Evolutionary conservation across 1,140 invertebrate genomes (phyloP).

Genomic region (fruit fly (Drosophila melanogaster)): DNA sequence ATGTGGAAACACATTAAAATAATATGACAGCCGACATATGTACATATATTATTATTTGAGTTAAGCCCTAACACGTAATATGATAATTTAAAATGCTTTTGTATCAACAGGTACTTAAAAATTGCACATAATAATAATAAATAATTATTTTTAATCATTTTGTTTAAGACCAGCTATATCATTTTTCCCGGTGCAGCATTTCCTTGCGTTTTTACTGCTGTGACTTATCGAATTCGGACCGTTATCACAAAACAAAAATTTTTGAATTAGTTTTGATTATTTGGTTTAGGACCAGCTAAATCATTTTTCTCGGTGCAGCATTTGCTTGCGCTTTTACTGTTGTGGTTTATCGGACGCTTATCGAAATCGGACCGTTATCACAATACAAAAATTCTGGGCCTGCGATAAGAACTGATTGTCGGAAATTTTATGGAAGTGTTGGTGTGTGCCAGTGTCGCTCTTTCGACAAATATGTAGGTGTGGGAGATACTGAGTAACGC

Average conservation of each 20-base stretch:
- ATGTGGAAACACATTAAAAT: too few species aligned
- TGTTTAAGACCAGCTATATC: too few species aligned
- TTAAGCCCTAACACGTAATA: too few species aligned
- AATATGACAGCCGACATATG: too few species aligned
- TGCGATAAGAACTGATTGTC: slow-evolving; percentile 68
- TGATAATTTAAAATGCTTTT: too few species aligned
- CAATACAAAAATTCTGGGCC: slow-evolving; percentile 61
- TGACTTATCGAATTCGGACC: slow-evolving; percentile 46
- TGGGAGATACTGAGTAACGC: slow-evolving; percentile 26
- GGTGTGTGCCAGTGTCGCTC: slow-evolving; percentile 25
- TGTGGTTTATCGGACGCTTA: slow-evolving; percentile 39
- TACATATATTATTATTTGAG: too few species aligned
- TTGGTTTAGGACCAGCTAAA: neutral
- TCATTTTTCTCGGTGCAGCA: slow-evolving; percentile 2
- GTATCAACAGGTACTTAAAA: too few species aligned
- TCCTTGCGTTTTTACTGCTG: too few species aligned
- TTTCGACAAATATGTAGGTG: slow-evolving; percentile 7
- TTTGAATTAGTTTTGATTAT: too few species aligned
- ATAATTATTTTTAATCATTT: too few species aligned
- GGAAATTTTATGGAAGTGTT: slow-evolving; percentile 21
- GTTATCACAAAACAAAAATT: slow-evolving; percentile 72
- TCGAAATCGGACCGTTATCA: slow-evolving; percentile 59
- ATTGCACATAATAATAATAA: too few species aligned
- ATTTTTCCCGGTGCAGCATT: too few species aligned
- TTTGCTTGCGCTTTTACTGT: slow-evolving; percentile 13